These are phyloP conservation scores for Chiloscyllium plagiosum DNA, from an alignment of 2,113 vertebrate genomes.

Conservation along the genomic window DNA sequence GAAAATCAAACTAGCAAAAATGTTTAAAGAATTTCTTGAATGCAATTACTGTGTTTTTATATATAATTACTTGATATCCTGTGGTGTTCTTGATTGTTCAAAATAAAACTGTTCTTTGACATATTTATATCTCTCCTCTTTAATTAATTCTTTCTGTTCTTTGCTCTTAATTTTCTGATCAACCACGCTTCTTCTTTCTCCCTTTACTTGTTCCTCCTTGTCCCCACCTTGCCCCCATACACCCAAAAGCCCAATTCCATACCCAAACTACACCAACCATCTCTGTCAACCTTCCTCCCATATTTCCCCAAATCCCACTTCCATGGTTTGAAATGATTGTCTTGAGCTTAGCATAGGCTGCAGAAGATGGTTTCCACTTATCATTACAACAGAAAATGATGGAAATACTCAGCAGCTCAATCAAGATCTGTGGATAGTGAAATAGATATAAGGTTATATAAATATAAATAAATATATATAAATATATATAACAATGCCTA, in stretches of 20 bases:
- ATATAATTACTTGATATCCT: not conserved
- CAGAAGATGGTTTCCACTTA: not conserved
- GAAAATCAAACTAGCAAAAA: not conserved
- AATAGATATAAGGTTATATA: too few relatives aligned
- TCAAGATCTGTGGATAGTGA: too few relatives aligned
- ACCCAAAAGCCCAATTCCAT: not conserved
- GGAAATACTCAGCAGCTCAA: too few relatives aligned
- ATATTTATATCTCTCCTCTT: not conserved
- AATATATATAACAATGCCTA: too few relatives aligned
- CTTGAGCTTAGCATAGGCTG: not conserved
- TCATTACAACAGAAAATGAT: not conserved
- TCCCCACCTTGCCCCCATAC: not conserved
- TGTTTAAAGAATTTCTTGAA: not conserved
- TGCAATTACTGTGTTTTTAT: slow-evolving; percentile 20
- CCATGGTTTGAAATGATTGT: not conserved
- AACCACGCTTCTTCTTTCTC: not conserved
- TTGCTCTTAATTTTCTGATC: not conserved
- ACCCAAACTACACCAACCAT: not conserved
- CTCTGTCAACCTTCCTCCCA: not conserved
- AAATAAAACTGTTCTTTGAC: not conserved
- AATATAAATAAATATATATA: too few relatives aligned
- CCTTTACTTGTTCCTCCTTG: not conserved
- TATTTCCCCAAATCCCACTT: not conserved
- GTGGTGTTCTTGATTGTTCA: not conserved
- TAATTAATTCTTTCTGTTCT: not conserved